Conservation (phyloP, 2,888 invertebrate genomes). For the Molorchus minor region DNA sequence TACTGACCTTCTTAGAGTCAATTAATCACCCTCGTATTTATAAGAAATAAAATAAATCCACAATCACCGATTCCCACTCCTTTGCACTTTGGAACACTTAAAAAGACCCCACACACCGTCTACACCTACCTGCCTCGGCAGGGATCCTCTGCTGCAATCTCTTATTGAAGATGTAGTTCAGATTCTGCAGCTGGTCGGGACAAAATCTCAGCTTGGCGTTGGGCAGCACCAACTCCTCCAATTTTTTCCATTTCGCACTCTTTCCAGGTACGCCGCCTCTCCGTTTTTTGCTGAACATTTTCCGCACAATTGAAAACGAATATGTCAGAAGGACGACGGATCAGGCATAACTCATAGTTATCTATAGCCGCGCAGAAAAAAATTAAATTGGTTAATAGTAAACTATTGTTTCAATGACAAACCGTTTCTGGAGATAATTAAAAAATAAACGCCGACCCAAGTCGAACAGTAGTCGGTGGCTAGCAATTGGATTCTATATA, state of each 20-base stretch:
- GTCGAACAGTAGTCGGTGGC: constrained; percentile 30
- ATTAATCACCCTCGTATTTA: no score
- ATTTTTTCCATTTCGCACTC: constrained; percentile 50
- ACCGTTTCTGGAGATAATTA: constrained; percentile 35
- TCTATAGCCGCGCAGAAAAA: constrained; percentile 18
- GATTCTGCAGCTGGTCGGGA: constrained; percentile 63
- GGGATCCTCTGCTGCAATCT: constrained; percentile 45
- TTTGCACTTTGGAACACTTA: no score
- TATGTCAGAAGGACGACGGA: neutral
- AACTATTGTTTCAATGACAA: constrained; percentile 42
- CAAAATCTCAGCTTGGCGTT: constrained; percentile 64
- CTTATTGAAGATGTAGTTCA: constrained; percentile 63
- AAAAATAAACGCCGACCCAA: constrained; percentile 31
- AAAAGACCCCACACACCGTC: no score
- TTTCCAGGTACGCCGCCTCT: constrained; percentile 33
- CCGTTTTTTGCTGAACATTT: constrained; percentile 46
- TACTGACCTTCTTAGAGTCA: no score
- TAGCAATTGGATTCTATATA: constrained; percentile 34
- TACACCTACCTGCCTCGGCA: constrained; percentile 24
- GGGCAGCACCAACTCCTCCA: constrained; percentile 62
- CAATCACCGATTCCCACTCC: no score
- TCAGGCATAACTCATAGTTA: neutral
- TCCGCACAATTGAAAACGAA: neutral
- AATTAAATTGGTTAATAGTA: constrained; percentile 35
- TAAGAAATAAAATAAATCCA: no score